Evolutionary conservation across 2,888 invertebrate genomes (phyloP).

Genomic region (Sphinx pinastri): DNA sequence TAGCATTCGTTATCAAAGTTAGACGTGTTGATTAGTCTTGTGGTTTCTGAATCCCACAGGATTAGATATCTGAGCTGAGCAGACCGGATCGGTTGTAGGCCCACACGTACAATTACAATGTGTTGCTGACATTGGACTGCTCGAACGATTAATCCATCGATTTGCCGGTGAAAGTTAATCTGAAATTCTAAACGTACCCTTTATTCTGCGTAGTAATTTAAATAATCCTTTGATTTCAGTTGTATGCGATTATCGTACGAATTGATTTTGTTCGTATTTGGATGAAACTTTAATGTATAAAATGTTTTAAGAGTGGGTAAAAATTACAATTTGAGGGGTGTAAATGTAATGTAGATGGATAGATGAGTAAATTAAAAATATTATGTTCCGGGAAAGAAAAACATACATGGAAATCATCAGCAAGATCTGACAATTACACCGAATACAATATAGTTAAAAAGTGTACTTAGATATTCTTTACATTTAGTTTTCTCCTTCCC

Average conservation of each 20-base stretch:
- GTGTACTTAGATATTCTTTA: too few relatives aligned
- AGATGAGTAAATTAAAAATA: too few relatives aligned
- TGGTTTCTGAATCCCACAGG: slow-evolving; percentile 9
- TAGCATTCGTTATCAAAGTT: slow-evolving; percentile 16
- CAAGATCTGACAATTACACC: too few relatives aligned
- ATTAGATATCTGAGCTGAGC: slow-evolving; percentile 18
- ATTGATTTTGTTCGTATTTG: too few relatives aligned
- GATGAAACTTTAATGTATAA: too few relatives aligned
- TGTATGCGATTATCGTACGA: not conserved
- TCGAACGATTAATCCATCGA: slow-evolving; percentile 3
- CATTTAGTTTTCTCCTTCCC: too few relatives aligned
- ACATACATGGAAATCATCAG: too few relatives aligned
- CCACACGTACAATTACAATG: not conserved
- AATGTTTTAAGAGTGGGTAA: too few relatives aligned
- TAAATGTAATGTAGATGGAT: too few relatives aligned
- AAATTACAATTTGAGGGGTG: too few relatives aligned
- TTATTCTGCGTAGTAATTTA: not conserved
- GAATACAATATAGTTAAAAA: too few relatives aligned
- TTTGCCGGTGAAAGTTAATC: not conserved
- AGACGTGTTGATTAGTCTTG: slow-evolving; percentile 21
- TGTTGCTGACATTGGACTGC: not conserved
- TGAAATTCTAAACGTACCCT: not conserved
- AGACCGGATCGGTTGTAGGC: not conserved
- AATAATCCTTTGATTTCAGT: not conserved
- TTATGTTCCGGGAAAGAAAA: too few relatives aligned